Evolutionary conservation across 2,113 vertebrate genomes (phyloP).

Genomic region (Cinclus cinclus): DNA sequence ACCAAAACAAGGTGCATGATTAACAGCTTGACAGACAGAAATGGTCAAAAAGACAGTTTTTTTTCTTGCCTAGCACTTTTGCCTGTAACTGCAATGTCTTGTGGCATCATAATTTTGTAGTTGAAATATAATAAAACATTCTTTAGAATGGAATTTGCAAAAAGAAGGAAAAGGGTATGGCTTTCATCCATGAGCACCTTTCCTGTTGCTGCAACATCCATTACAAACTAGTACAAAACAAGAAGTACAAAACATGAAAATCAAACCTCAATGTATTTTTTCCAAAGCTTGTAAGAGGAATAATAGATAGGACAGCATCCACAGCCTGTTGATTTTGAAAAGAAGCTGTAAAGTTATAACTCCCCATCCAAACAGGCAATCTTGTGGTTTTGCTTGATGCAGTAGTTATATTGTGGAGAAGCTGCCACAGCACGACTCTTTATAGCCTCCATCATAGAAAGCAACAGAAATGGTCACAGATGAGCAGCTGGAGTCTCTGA

Average conservation of each 20-base stretch:
- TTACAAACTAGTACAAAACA: not conserved
- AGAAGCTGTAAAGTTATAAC: not conserved
- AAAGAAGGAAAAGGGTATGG: not conserved
- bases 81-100: not conserved
- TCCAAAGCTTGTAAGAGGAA: not conserved
- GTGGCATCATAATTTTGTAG: not conserved
- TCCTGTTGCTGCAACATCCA: not conserved
- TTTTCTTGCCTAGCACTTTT: not conserved
- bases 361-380: not conserved
- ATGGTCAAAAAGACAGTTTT: not conserved
- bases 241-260: not conserved
- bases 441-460: not conserved
- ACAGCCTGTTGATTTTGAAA: not conserved
- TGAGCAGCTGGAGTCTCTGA: not conserved
- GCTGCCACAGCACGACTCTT: not conserved
- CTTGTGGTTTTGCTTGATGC: not conserved
- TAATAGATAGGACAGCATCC: not conserved
- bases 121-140: not conserved
- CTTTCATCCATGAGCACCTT: not conserved
- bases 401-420: not conserved
- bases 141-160: not conserved
- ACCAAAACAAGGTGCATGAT: not conserved
- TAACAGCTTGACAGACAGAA: not conserved
- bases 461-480: not conserved
- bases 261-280: not conserved